Conservation (phyloP, 2,888 invertebrate species). For the Nudaria mundana region DNA sequence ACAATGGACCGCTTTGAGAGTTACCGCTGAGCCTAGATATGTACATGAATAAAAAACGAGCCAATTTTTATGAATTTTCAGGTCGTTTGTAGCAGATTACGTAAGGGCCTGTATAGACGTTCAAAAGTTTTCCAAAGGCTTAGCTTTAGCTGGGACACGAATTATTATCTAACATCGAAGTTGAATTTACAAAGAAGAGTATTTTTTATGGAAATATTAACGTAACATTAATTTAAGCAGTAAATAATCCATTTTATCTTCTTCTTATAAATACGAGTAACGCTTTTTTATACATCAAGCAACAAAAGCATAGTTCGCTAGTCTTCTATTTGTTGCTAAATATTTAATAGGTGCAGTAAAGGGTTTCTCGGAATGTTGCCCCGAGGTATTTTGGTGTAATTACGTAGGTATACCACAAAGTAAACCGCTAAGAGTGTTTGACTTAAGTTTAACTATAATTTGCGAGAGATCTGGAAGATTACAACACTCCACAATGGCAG, state of each 20-base stretch:
- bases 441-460: constrained; percentile 71
- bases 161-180: constrained; percentile 14
- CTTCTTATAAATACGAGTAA: too few species aligned
- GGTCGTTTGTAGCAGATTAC: constrained; percentile 65
- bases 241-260: too few species aligned
- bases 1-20: constrained; percentile 74
- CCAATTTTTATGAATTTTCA: constrained; percentile 58
- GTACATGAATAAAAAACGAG: constrained; percentile 61
- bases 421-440: constrained; percentile 56
- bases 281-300: too few species aligned
- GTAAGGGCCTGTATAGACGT: constrained; percentile 17
- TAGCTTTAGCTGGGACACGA: constrained; percentile 12
- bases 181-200: constrained; percentile 2
- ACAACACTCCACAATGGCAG: constrained; percentile 60
- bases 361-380: constrained; percentile 11
- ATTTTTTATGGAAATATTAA: not conserved
- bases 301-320: constrained; percentile 36
- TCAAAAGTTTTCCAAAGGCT: constrained; percentile 22
- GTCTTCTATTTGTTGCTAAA: constrained; percentile 11
- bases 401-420: constrained; percentile 32
- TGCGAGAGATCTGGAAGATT: constrained; percentile 71
- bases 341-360: constrained; percentile 15
- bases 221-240: not conserved
- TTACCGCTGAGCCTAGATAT: constrained; percentile 58
- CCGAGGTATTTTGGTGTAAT: constrained; percentile 23